These are phyloP conservation scores for Pachliopta kotzebuea DNA, from an alignment of 2,888 invertebrate genomes.

Conservation along the genomic window DNA sequence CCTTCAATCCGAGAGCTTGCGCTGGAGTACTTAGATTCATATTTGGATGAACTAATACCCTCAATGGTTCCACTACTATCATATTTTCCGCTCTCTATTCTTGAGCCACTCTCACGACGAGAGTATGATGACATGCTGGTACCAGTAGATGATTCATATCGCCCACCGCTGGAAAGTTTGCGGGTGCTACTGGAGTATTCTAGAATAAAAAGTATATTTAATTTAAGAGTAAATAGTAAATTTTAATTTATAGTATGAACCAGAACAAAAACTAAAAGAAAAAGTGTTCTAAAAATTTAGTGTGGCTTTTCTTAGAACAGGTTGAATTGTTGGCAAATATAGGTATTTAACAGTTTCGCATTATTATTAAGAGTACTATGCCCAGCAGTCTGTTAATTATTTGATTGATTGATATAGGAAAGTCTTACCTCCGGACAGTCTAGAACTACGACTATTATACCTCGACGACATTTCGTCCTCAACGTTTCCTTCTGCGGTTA, in stretches of 20 bases:
- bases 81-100: conserved; percentile 54
- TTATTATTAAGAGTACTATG: too few relatives aligned
- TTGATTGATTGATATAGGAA: too few relatives aligned
- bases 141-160: conserved; percentile 61
- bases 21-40: conserved; percentile 65
- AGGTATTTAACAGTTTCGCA: too few relatives aligned
- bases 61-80: conserved; percentile 56
- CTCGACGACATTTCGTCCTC: conserved; percentile 81
- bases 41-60: conserved; percentile 55
- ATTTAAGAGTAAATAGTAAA: too few relatives aligned
- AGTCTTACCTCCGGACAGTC: conserved; percentile 80
- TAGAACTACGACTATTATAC: conserved; percentile 81
- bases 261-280: too few relatives aligned
- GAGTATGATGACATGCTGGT: conserved; percentile 58
- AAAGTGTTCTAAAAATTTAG: too few relatives aligned
- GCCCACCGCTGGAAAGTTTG: conserved; percentile 58
- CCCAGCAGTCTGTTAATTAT: too few relatives aligned
- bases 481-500: conserved; percentile 56
- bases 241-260: too few relatives aligned
- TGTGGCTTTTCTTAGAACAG: too few relatives aligned
- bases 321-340: too few relatives aligned
- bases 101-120: conserved; percentile 67
- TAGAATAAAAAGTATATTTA: background rate
- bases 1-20: conserved; percentile 41
- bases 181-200: conserved; percentile 71